These are phyloP conservation scores for Caerostris extrusa DNA, from an alignment of 1,140 invertebrate genomes.

Conservation along the genomic window DNA sequence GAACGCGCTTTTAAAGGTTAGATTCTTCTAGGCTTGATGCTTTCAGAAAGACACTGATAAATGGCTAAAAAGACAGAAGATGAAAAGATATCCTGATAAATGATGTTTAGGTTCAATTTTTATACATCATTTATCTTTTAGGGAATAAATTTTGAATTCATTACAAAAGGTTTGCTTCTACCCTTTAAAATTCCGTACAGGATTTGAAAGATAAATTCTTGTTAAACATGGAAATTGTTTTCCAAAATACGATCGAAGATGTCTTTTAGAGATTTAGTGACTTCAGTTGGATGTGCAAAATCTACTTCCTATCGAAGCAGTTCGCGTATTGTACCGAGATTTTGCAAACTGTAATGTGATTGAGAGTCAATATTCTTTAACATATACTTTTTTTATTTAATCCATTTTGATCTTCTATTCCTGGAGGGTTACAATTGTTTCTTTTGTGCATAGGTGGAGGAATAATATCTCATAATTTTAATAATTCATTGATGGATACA, in stretches of 20 bases:
- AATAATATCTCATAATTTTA: too few species aligned
- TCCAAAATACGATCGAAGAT: conserved; percentile 4
- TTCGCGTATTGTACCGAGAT: neutral
- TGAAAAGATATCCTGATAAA: conserved; percentile 53
- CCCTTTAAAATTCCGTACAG: conserved; percentile 30
- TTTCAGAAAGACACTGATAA: conserved; percentile 47
- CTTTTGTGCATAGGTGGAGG: too few species aligned
- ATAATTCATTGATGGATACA: too few species aligned
- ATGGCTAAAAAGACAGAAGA: conserved; percentile 41
- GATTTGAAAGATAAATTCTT: conserved; percentile 45
- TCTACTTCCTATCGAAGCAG: neutral
- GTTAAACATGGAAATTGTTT: conserved; percentile 46
- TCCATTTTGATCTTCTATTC: too few species aligned
- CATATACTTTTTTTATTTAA: too few species aligned
- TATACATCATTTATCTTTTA: conserved; percentile 31
- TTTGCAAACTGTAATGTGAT: too few species aligned
- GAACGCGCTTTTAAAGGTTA: conserved; percentile 27
- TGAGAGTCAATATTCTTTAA: too few species aligned
- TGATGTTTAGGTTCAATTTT: conserved; percentile 41
- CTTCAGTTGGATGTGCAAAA: neutral
- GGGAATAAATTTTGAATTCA: conserved; percentile 53
- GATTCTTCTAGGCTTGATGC: conserved; percentile 6
- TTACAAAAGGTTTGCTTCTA: conserved; percentile 23
- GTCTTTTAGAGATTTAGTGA: conserved; percentile 23
- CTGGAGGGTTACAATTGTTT: too few species aligned